Evolutionary conservation across 2,113 vertebrate genomes (phyloP), one percentile per base, ranked within the genome.

Genomic region (Oceanites oceanicus): DNA sequence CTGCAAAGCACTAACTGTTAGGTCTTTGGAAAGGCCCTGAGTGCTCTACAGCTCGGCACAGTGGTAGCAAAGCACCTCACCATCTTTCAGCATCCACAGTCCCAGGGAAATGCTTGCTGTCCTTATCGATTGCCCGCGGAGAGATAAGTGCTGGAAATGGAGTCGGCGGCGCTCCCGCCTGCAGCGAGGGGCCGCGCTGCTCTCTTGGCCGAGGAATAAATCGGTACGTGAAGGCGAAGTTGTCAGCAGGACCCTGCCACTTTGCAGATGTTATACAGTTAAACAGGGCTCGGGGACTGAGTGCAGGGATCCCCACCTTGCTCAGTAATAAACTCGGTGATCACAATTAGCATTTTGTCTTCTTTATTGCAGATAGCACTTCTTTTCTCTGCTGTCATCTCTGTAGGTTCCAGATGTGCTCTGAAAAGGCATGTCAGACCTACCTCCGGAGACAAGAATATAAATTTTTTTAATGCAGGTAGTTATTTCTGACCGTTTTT

Each of bases 121-220:
- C 67, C 75, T 38, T 8, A 45, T 22, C 0, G 2, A 83, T 17
- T 10, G 8, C 58, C 30, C 0, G 0, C 15, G 76, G 80, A 36
- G 49, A 73, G 72, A 19, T 34, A 26, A 80, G 92, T 56, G 76
- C 63, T 89, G 86, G 92, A 22, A 32, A 19, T 30, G 42, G 44
- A 83, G 58, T 4, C 3, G 2, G 47, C 2, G 0, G 21, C 3
- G 2, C 40, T 55, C 14, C 62, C 9, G 7, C 56, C 73, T 11
- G 55, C 61, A 13, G 67, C 6, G 17, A 36, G 63, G 55, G 53
- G 53, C 34, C 2, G 0, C 0, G 2, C 38, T 59, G 45, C 52
- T 45, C 56, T 76, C 68, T 22, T 12, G 47, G 29, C 30, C 0
- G 0, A n/a, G 82, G 52, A 42, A 7, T 76, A 21, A 55, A 73